Percentiles rank a stretch among this genome's conserved stretches.
Evolutionary conservation across 2,113 vertebrate species (phyloP).

Genomic region (Bujurquina vittata): DNA sequence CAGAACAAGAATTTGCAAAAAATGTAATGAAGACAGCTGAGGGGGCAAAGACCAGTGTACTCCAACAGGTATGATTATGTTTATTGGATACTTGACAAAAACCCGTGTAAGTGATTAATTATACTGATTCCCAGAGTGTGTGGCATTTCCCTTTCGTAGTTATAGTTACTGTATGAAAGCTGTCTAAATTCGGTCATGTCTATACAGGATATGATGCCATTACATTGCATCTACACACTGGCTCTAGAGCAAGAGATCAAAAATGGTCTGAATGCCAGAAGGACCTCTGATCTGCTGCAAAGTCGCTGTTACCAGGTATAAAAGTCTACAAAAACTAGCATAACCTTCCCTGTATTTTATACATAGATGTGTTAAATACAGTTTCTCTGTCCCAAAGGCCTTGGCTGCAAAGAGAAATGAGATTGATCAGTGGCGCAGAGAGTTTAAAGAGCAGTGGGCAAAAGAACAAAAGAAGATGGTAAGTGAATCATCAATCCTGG

Average conservation of each 20-base stretch:
- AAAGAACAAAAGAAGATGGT: conserved; percentile 90
- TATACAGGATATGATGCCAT: conserved; percentile 86
- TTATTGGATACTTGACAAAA: neutral
- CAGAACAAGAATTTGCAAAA: conserved; percentile 87
- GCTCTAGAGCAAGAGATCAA: conserved; percentile 88
- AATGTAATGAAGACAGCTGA: conserved; percentile 86
- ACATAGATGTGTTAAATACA: conserved; percentile 6
- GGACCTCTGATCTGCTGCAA: conserved; percentile 81
- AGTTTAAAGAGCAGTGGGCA: conserved; percentile 93
- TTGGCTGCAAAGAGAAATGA: conserved; percentile 89
- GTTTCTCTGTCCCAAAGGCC: conserved; percentile 76
- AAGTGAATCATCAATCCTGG: conserved; percentile 17
- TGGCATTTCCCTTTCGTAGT: neutral
- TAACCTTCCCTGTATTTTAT: neutral
- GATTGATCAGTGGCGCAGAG: conserved; percentile 92
- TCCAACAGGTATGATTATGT: conserved; percentile 83
- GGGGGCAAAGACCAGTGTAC: conserved; percentile 78
- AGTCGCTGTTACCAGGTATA: conserved; percentile 87
- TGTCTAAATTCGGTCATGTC: neutral
- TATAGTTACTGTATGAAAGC: neutral
- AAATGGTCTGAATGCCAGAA: conserved; percentile 72
- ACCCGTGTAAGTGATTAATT: neutral
- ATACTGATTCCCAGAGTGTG: neutral
- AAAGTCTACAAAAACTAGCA: neutral
- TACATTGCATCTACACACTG: conserved; percentile 85